Evolutionary conservation across 2,797 vertebrate genomes (phyloP).

Genomic region (Neosilurus mollespiculum): DNA sequence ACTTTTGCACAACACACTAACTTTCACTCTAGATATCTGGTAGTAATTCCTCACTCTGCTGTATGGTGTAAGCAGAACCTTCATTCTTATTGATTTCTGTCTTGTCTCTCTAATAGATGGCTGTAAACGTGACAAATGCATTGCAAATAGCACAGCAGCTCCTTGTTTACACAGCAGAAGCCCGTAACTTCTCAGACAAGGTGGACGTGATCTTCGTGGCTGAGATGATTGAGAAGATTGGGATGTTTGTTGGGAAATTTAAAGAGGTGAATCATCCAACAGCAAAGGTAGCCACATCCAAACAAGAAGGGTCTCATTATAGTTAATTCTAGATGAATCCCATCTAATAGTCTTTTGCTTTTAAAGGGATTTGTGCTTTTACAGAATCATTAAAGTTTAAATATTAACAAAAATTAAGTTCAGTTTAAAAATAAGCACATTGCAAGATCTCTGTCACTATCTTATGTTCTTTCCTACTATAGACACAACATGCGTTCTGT

Average conservation of each 20-base stretch:
- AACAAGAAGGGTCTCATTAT: neutral
- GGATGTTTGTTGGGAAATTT: slow-evolving; percentile 92
- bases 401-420: slow-evolving; percentile 1
- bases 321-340: neutral
- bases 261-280: slow-evolving; percentile 82
- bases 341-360: neutral
- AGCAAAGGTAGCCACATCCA: neutral
- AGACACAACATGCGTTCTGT: slow-evolving; percentile 51
- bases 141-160: slow-evolving; percentile 87
- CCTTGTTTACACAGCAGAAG: slow-evolving; percentile 88
- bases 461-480: neutral
- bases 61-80: neutral
- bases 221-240: slow-evolving; percentile 98
- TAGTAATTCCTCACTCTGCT: neutral
- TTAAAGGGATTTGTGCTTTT: neutral
- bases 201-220: slow-evolving; percentile 98
- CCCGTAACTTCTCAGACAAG: slow-evolving; percentile 97
- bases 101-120: slow-evolving; percentile 77
- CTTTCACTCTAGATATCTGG: no score
- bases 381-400: neutral
- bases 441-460: neutral
- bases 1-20: no score
- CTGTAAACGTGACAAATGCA: slow-evolving; percentile 92
- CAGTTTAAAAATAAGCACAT: slow-evolving; percentile 34
- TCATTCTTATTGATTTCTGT: neutral